These are phyloP conservation scores for Bombus sibiricus DNA, from an alignment of 1,140 invertebrate genomes.

Conservation along the genomic window DNA sequence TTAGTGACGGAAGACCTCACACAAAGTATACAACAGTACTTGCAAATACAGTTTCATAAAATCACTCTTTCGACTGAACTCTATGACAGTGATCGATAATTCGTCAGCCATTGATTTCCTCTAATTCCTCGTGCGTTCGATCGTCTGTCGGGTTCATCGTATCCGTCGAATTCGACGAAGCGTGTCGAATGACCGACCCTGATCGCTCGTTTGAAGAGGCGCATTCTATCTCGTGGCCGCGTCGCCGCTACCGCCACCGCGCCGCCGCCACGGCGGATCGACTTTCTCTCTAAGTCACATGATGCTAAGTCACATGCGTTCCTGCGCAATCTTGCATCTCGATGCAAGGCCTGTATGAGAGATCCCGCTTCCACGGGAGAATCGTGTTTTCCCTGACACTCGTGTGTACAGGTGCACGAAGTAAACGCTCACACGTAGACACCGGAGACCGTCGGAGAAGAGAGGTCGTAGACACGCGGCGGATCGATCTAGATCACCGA, in stretches of 20 bases:
- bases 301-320: constrained; percentile 64
- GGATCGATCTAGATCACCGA: constrained; percentile 53
- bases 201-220: constrained; percentile 48
- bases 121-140: not conserved
- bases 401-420: constrained; percentile 34
- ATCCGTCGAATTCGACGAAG: constrained; percentile 14
- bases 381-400: constrained; percentile 55
- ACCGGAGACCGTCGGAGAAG: not conserved
- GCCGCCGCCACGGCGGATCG: constrained; percentile 48
- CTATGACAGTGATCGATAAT: no score
- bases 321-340: constrained; percentile 67
- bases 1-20: no score
- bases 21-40: no score
- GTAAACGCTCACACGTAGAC: not conserved
- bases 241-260: no score
- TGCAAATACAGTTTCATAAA: no score
- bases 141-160: not conserved
- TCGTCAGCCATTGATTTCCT: no score
- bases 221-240: constrained; percentile 53
- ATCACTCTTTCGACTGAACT: no score
- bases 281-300: constrained; percentile 64
- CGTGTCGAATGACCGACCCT: constrained; percentile 51
- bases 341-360: constrained; percentile 40
- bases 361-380: constrained; percentile 44
- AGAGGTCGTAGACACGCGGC: constrained; percentile 43